Evolutionary conservation across 2,888 invertebrate species (phyloP), one percentile per base, ranked within the genome.

Genomic region (Aromia moschata): DNA sequence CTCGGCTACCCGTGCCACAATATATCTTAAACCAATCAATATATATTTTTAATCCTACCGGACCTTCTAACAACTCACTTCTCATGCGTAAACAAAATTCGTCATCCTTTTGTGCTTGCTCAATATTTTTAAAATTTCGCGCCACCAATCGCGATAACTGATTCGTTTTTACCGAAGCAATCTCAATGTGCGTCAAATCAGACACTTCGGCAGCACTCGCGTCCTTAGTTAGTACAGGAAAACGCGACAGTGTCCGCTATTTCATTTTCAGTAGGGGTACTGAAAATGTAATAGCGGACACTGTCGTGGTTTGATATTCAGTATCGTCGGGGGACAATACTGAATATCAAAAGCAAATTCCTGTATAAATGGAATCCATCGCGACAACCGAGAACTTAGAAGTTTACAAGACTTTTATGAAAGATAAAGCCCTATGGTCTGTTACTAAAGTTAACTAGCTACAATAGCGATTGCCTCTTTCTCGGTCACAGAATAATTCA

Each of bases 321-420:
- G n/a, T n/a, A n/a, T n/a, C n/a, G n/a, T n/a, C n/a, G n/a, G n/a
- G n/a, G n/a, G n/a, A 18, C 43, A 43, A 44, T 53, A 53, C 36
- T 53, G n/a, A 7, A 53, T 53, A 9, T 43, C 20, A 14, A 53
- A 53, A n/a, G 10, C 31, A 44, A 33, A 43, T 36, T 53, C 53
- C 14, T 53, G 53, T 0, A 53, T 44, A 12, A 20, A 53, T 15
- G 44, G 17, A 15, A 53, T 44, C 44, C 53, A 53, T 11, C 52
- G 4, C 1, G 52, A 30, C 10, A 52, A 14, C 2, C 40, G 40
- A 25, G 52, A 38, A 41, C 17, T 52, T 11, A 52, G 9, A 10
- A 52, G 41, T 2, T 33, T 16, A 43, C 53, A 53, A 4, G 33
- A 31, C 18, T 43, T n/a, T 30, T n/a, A 53, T 43, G 30, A 41